Percentiles rank a stretch among this genome's conserved stretches.
phyloP scores from a whole-genome alignment of 2,888 invertebrate genomes.

The Sialis lutaria region DNA sequence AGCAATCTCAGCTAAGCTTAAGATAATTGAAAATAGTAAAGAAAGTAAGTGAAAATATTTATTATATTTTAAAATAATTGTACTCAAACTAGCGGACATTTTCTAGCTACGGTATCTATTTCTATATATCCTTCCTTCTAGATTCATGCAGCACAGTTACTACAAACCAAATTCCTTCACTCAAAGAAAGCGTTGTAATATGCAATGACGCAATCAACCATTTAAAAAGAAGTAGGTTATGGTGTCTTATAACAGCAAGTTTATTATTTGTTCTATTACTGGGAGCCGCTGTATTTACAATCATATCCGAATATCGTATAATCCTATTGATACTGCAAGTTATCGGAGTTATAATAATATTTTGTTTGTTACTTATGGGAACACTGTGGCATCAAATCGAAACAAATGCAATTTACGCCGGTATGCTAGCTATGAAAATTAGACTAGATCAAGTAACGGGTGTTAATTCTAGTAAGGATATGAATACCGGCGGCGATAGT shows the following conservation, averaged over 20 bases:
- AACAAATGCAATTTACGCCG: slow-evolving; percentile 58
- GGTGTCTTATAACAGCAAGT: slow-evolving; percentile 33
- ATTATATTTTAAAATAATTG: not conserved
- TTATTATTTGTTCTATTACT: slow-evolving; percentile 33
- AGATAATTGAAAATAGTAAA: slow-evolving; percentile 13
- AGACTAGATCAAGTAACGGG: slow-evolving; percentile 16
- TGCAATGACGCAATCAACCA: slow-evolving; percentile 36
- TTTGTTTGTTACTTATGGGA: slow-evolving; percentile 61
- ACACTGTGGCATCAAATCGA: slow-evolving; percentile 71
- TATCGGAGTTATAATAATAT: slow-evolving; percentile 40
- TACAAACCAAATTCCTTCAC: slow-evolving; percentile 14
- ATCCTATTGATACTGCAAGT: slow-evolving; percentile 39
- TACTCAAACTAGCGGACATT: not conserved
- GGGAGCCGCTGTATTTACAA: slow-evolving; percentile 31
- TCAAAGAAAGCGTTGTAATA: slow-evolving; percentile 39
- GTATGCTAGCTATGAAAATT: slow-evolving; percentile 51
- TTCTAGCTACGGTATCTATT: not conserved
- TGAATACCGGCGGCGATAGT: too few relatives aligned
- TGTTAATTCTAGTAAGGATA: too few relatives aligned
- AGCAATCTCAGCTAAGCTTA: slow-evolving; percentile 47
- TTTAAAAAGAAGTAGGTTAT: slow-evolving; percentile 30
- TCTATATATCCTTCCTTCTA: not conserved
- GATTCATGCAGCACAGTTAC: not conserved
- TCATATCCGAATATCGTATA: slow-evolving; percentile 24
- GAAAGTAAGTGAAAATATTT: slow-evolving; percentile 6